Base-by-base conservation (phyloP, 2,797 vertebrate species). In the Etheostoma perlongum region DNA sequence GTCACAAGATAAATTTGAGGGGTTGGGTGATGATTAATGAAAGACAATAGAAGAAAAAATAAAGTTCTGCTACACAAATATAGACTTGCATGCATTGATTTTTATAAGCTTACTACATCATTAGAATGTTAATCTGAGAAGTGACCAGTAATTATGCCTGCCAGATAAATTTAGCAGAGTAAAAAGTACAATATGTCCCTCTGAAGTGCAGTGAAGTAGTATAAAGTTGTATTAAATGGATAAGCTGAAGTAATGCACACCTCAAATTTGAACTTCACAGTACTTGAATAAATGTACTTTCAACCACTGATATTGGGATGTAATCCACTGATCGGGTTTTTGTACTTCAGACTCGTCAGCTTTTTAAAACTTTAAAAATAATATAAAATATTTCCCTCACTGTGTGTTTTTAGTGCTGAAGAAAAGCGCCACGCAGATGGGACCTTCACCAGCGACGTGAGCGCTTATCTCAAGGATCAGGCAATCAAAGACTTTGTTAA, bases 401-500 rank as follows among this genome's bases (percentile, higher is more conserved):
- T 69, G 11, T 84, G 83, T 92, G 55, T 92, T 47, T 91, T 60
- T 82, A 98, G 97, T 21, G 90, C 91, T 4, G 85, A 94, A 27
- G 92, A 95, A 66, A 97, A 96, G 88, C 97, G 97, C 27, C 97
- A 98, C 3, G 96, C 97, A 2, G 98, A 99, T 4, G 97, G 97
- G 60, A 97, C 97, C 82, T 99, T 96, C 90, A 98, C 97, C 94
- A 98, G 96, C 74, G 98, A 99, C 57, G 93, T 98, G 80, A 98
- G 97, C 92, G 95, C 97, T 63, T 98, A 96, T 81, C 92, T 98
- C 91, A 96, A 97, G 91, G 96, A 97, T 51, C 95, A 98, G 88
- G 97, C 97, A 62, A 96, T 96, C 82, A 97, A 97, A 91, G 97
- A 99, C 88, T 99, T 99, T 91, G 96, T 99, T 42, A 95, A 95